Percentiles rank a stretch among this genome's conserved stretches.
Evolutionary conservation across 1,140 invertebrate species (phyloP).

Genomic region (Babylonia areolata): DNA sequence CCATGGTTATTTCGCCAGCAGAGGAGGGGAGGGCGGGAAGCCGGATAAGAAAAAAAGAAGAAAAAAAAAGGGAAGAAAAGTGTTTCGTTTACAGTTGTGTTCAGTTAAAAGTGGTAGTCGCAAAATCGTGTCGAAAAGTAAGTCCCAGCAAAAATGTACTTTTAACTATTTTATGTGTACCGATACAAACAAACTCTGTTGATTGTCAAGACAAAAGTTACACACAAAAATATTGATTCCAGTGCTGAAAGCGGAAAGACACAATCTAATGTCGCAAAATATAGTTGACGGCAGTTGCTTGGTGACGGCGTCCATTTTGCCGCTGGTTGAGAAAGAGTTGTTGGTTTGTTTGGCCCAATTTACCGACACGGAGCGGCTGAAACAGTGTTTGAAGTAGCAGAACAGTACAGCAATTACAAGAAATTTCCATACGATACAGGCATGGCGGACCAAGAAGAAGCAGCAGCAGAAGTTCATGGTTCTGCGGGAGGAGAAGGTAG

Average conservation of each 20-base stretch:
- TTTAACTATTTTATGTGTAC: too few relatives aligned
- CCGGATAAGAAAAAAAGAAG: background rate
- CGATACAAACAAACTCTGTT: too few relatives aligned
- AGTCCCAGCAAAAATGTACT: too few relatives aligned
- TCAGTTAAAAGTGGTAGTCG: too few relatives aligned
- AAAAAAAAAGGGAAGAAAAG: too few relatives aligned
- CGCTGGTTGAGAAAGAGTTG: background rate
- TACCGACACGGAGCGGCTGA: background rate
- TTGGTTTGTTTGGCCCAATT: background rate
- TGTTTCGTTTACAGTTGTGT: too few relatives aligned
- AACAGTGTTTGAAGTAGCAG: background rate
- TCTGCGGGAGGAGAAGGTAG: background rate
- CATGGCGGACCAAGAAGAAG: constrained; percentile 15
- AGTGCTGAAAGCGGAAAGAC: too few relatives aligned
- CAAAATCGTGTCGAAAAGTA: background rate
- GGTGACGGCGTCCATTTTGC: constrained; percentile 20
- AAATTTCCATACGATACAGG: background rate
- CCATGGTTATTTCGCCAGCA: too few relatives aligned
- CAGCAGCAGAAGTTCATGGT: too few relatives aligned
- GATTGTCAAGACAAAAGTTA: too few relatives aligned
- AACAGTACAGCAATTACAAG: background rate
- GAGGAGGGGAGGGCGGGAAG: too few relatives aligned
- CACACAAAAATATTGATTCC: too few relatives aligned
- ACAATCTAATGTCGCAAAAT: background rate
- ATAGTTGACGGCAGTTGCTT: constrained; percentile 1